Evolutionary conservation across 2,888 invertebrate species (phyloP), one percentile per base, ranked within the genome.

Genomic region (Pyralis farinalis): DNA sequence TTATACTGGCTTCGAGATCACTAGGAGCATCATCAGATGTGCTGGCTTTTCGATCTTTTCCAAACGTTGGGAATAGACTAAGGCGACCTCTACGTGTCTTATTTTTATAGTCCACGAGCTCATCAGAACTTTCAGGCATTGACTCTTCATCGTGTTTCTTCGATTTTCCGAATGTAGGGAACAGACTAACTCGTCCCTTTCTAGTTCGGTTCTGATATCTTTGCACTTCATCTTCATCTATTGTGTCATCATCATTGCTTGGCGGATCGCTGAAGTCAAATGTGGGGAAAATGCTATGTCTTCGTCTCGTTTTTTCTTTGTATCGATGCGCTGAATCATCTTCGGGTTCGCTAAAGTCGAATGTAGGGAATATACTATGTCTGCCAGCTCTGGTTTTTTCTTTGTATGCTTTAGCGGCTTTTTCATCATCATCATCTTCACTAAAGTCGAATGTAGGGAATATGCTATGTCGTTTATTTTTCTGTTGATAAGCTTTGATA

Each of bases 71-170:
- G 44, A 88, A 84, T 28, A 88, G 51, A 53, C 88, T 88, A 12
- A 63, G 61, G 4, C 87, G 75, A 22, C 86, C 84, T 9, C 63
- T 63, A 29, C 64, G 67, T 3, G 86, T 84, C 55, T 86, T 86
- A 43, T 78, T 82, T 55, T 84, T 84, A 46, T 87, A 87, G 41
- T 79, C 73, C 1, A 81, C 77, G 16, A 87, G 62, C 57, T 88
- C 88, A 39, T 86, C 87, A 10, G 86, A 84, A 55, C 79, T 82
- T 56, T 87, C 87, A 1, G 87, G 86, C 58, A 87, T 63, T 16
- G 75, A 61, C 27, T 78, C 75, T 33, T 87, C 85, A 36, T 87
- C 86, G 20, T 58, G 63, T 49, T 75, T 77, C 51, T 79, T 78
- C 16, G 73, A 63, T 40, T 68, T 81, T 2, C 85, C 84, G 57